Evolutionary conservation across 2,797 vertebrate species (phyloP).

Genomic region (Heliangelus exortis): DNA sequence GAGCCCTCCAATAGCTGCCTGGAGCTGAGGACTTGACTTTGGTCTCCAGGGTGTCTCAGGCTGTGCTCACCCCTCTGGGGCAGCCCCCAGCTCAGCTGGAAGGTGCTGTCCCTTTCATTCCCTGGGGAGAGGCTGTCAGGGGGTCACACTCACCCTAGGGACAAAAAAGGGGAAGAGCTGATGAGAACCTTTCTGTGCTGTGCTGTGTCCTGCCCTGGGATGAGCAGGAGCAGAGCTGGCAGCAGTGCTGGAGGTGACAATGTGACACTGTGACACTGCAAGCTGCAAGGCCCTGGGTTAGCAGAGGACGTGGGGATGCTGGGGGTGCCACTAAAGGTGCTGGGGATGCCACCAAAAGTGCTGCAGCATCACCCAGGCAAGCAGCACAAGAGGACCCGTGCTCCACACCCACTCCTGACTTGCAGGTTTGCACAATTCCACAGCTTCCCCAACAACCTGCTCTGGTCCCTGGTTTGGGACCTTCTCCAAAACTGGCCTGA

Average conservation of each 20-base stretch:
- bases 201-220: background rate
- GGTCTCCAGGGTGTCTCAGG: background rate
- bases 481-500: background rate
- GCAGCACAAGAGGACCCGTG: background rate
- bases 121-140: accelerated
- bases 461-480: accelerated
- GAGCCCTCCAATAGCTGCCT: background rate
- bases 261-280: background rate
- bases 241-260: background rate
- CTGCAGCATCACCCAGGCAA: background rate
- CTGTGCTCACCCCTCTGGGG: background rate
- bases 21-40: background rate
- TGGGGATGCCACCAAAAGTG: background rate
- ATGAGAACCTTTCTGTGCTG: background rate
- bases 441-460: background rate
- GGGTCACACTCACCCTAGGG: accelerated
- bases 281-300: background rate
- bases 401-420: background rate
- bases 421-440: background rate
- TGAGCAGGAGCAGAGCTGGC: accelerated
- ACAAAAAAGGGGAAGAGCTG: background rate
- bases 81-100: background rate
- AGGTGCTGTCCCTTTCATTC: background rate
- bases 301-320: background rate
- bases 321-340: background rate